Evolutionary conservation across 1,140 invertebrate species (phyloP).

Genomic region (Venustaconcha ellipsiformis): DNA sequence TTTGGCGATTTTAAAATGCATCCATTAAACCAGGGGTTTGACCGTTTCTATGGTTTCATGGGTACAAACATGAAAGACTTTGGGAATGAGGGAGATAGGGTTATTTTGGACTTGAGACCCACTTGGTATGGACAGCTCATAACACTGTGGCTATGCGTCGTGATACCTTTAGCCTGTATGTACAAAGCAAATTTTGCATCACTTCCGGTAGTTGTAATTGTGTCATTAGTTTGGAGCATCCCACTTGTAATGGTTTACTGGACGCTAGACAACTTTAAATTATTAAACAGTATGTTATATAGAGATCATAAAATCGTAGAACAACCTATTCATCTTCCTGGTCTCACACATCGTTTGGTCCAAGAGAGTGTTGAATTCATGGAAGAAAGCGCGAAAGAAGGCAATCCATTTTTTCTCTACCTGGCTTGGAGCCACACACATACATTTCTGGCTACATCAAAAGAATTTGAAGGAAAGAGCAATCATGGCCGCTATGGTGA

Average conservation of each 20-base stretch:
- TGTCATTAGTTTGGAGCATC: constrained; percentile 5
- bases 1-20: constrained; percentile 64
- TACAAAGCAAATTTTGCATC: not conserved
- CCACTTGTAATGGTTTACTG: constrained; percentile 27
- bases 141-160: not conserved
- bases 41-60: constrained; percentile 71
- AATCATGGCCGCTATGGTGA: constrained; percentile 68
- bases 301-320: constrained; percentile 59
- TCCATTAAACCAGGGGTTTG: constrained; percentile 71
- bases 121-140: constrained; percentile 6
- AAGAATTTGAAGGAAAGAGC: constrained; percentile 44
- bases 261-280: constrained; percentile 43
- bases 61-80: constrained; percentile 68
- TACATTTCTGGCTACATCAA: constrained; percentile 36
- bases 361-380: constrained; percentile 53
- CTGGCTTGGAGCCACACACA: constrained; percentile 60
- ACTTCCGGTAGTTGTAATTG: too few relatives aligned
- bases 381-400: constrained; percentile 27
- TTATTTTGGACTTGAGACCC: constrained; percentile 28
- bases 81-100: constrained; percentile 46
- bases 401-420: constrained; percentile 54
- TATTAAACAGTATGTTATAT: constrained; percentile 64
- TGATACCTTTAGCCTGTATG: constrained; percentile 10
- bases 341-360: constrained; percentile 48
- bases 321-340: constrained; percentile 57